Evolutionary conservation across 2,888 invertebrate genomes (phyloP).

Genomic region (Taphrorychus bicolor): DNA sequence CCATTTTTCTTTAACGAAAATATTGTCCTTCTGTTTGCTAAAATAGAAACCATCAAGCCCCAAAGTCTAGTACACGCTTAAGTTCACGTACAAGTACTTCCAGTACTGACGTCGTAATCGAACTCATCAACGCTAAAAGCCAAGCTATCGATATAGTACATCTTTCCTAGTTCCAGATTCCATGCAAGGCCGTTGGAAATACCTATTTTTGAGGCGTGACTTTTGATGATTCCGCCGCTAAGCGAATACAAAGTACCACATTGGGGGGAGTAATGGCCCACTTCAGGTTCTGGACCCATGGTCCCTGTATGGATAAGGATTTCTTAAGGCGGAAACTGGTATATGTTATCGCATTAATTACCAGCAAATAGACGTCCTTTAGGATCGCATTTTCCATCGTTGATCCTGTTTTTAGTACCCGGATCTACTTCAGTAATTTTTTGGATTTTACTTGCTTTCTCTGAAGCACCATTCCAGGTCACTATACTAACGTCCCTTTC

Average conservation of each 20-base stretch:
- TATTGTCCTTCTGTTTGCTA: conserved; percentile 67
- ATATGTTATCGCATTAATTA: conserved; percentile 23
- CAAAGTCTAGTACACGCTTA: neutral
- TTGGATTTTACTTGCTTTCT: conserved; percentile 61
- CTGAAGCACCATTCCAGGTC: conserved; percentile 69
- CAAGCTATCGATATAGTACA: conserved; percentile 80
- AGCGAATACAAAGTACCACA: conserved; percentile 38
- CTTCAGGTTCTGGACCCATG: conserved; percentile 46
- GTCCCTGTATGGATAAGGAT: conserved; percentile 44
- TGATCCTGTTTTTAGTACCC: conserved; percentile 68
- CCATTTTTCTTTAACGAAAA: conserved; percentile 63
- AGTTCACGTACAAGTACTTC: conserved; percentile 57
- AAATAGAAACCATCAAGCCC: conserved; percentile 43
- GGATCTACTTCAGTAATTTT: conserved; percentile 67
- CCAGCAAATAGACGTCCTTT: conserved; percentile 71
- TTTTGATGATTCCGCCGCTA: conserved; percentile 37
- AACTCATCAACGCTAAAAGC: conserved; percentile 67
- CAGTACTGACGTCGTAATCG: conserved; percentile 69
- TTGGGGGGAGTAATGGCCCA: conserved; percentile 41
- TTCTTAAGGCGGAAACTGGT: neutral
- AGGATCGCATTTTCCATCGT: conserved; percentile 83
- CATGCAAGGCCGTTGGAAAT: conserved; percentile 75
- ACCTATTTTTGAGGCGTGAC: conserved; percentile 45
- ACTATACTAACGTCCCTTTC: conserved; percentile 67
- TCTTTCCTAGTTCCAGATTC: conserved; percentile 68